These are phyloP conservation scores for Gymnopithys bicolor DNA, from an alignment of 2,797 vertebrate genomes.

Conservation along the genomic window DNA sequence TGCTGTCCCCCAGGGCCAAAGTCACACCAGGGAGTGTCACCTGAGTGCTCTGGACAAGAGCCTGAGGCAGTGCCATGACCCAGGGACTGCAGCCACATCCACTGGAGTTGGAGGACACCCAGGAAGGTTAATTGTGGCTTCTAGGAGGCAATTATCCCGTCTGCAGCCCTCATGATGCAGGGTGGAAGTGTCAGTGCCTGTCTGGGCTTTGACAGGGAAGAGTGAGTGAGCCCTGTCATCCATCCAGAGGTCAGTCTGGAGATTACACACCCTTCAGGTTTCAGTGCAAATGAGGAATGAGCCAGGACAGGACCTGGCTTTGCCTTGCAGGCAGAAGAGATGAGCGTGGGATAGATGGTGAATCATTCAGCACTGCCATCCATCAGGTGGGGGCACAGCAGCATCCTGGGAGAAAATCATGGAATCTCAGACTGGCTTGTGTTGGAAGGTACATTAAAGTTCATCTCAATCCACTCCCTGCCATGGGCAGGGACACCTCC, in stretches of 20 bases:
- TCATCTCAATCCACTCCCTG: neutral
- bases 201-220: neutral
- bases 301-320: no score
- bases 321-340: no score
- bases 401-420: no score
- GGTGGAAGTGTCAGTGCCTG: neutral
- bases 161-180: neutral
- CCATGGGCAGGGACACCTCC: neutral
- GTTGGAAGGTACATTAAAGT: no score
- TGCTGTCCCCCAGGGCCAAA: neutral
- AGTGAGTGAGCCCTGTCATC: neutral
- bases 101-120: neutral
- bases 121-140: neutral
- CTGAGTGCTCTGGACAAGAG: rapidly evolving
- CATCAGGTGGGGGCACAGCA: no score
- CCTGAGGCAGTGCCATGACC: neutral
- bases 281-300: no score
- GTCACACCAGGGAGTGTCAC: neutral
- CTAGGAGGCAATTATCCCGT: neutral
- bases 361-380: no score
- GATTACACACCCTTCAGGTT: no score
- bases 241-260: no score
- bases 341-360: no score
- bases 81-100: neutral
- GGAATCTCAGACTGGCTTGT: neutral